These are phyloP conservation scores for Molossus molossus DNA, from an alignment of 2,797 vertebrate genomes.

Conservation along the genomic window DNA sequence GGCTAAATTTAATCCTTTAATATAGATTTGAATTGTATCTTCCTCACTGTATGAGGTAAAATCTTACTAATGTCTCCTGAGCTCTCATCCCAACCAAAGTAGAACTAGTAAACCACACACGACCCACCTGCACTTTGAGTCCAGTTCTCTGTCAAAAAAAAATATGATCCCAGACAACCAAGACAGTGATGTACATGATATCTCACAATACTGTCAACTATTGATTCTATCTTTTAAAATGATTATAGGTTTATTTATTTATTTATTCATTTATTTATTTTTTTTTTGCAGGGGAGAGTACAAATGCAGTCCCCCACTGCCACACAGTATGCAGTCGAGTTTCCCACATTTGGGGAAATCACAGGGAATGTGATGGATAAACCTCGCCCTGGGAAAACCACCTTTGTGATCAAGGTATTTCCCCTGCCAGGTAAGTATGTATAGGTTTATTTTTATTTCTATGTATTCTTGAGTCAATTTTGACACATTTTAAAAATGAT, in stretches of 20 bases:
- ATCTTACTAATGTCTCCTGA: background rate
- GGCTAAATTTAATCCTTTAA: background rate
- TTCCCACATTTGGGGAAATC: no score
- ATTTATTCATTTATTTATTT: slow-evolving; percentile 35
- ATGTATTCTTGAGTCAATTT: slow-evolving; percentile 40
- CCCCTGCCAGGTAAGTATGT: background rate
- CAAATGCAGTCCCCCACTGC: no score
- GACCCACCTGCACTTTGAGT: background rate
- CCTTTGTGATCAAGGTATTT: no score
- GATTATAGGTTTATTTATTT: background rate
- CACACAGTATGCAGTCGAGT: no score
- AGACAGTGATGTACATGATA: background rate
- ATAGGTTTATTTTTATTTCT: slow-evolving; percentile 10
- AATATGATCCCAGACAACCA: background rate
- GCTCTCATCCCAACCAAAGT: background rate
- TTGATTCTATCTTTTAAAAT: background rate
- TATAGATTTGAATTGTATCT: slow-evolving; percentile 38
- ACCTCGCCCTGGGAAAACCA: no score
- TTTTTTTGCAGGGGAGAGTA: background rate
- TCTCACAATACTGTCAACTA: background rate
- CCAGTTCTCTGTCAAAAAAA: background rate
- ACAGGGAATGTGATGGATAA: no score
- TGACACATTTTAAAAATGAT: slow-evolving; percentile 35
- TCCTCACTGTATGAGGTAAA: background rate
- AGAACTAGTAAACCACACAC: background rate